Percentiles rank a stretch among this genome's conserved stretches.
Evolutionary conservation across 2,888 invertebrate species (phyloP).

Genomic region (Agrochola circellaris): DNA sequence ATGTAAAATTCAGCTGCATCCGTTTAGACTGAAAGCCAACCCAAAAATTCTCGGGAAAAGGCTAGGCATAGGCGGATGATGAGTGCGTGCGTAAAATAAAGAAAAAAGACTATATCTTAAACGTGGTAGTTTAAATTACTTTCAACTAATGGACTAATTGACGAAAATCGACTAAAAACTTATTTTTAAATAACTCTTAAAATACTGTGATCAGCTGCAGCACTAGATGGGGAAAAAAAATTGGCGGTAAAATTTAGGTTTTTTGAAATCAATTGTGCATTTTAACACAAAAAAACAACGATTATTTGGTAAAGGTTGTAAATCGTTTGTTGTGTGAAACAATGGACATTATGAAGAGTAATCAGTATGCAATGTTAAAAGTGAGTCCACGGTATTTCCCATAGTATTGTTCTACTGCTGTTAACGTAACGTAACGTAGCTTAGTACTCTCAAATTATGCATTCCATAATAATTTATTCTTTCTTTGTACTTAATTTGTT

Average conservation of each 20-base stretch:
- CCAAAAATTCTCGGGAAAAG: background rate
- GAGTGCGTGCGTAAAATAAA: too few species aligned
- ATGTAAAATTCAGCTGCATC: background rate
- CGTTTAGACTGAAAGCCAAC: background rate
- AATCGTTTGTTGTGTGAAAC: background rate
- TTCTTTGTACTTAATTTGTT: background rate
- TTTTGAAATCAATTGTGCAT: background rate
- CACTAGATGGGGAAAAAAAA: background rate
- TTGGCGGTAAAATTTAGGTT: conserved; percentile 26
- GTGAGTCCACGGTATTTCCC: conserved; percentile 9
- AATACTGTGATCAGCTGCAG: background rate
- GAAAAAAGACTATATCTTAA: background rate
- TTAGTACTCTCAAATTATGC: background rate
- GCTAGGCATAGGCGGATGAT: background rate
- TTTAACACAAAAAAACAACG: background rate
- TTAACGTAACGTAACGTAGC: background rate
- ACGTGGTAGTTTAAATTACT: background rate
- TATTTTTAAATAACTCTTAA: background rate
- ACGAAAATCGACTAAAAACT: background rate
- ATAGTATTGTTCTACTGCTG: background rate
- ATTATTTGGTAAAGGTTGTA: background rate
- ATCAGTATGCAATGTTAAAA: conserved; percentile 35
- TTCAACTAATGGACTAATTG: background rate
- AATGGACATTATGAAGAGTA: conserved; percentile 44
- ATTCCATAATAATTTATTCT: background rate